Evolutionary conservation across 2,888 invertebrate species (phyloP).

Genomic region (Melikaiella ostensackeni): DNA sequence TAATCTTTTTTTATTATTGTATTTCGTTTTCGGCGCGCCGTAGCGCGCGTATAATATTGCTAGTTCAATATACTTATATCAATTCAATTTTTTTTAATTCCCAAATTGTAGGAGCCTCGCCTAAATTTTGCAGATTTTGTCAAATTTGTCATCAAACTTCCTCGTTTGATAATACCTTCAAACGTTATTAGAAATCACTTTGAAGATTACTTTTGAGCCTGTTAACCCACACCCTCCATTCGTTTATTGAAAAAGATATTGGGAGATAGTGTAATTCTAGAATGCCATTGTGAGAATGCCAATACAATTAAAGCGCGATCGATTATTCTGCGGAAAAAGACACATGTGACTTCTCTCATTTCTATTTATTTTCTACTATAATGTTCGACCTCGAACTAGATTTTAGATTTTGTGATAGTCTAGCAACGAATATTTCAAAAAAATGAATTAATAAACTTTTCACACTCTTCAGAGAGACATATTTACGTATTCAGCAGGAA

Average conservation of each 20-base stretch:
- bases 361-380: neutral
- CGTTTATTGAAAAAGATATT: constrained; percentile 4
- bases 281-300: neutral
- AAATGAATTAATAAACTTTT: neutral
- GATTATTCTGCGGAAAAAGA: constrained; percentile 5
- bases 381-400: neutral
- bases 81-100: too few species aligned
- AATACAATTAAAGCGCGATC: constrained; percentile 29
- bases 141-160: too few species aligned
- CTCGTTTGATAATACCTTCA: neutral
- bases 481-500: neutral
- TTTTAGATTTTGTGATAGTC: neutral
- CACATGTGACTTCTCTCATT: neutral
- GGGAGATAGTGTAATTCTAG: constrained; percentile 18
- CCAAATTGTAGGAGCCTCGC: too few species aligned
- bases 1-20: too few species aligned
- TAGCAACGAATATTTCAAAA: neutral
- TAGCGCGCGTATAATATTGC: too few species aligned
- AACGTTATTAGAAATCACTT: neutral
- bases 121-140: too few species aligned
- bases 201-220: constrained; percentile 6
- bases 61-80: too few species aligned
- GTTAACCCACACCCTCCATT: neutral
- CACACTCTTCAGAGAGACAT: neutral
- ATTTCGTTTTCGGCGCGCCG: too few species aligned